Base-by-base conservation (phyloP, 1,140 invertebrate species). In the Leptinotarsa defecta region DNA sequence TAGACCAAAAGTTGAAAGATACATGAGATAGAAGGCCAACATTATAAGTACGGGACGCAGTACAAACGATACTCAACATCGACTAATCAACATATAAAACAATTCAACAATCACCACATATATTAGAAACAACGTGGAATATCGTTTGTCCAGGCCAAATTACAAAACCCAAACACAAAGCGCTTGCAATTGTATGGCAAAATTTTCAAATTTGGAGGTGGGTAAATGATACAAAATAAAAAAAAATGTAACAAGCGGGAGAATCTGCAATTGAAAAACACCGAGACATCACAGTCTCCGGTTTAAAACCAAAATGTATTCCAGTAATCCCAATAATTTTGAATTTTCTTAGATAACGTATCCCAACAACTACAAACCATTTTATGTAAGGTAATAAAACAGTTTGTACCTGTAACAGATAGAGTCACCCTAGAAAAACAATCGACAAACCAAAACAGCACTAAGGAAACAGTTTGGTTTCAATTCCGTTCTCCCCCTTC, bases 21-120 rank as follows among this genome's bases (percentile, higher is more conserved):
- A 79, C 76, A 78, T 85, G 81, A 84, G 81, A 84, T 84, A 84
- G 84, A 85, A 85, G 84, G 84, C 84, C 83, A 85, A 84, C 83
- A 84, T 78, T 83, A 77, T 78, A 79, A 81, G 48, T 75, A 80
- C 69, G 71, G 77, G 34, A 79, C 70, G 69, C 71, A 64, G 79
- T 77, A 79, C 78, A 76, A 81, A 78, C 79, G 76, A 81, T 82
- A 81, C 27, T 72, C 75, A 27, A 74, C 57, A 73, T 15, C n/a
- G 4, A 73, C 15, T 11, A 34, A 34, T 11, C 2, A 43, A 43
- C 34, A 11, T 17, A 62, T 11, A 2, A 62, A 62, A 62, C 61
- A 8, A n/a, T 11, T 4, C 61, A n/a, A 62, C 17, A 62, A 62
- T 62, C 2, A n/a, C 27, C 4, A 34, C 27, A 34, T 6, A 62